A percentile compares a stretch with the other conserved stretches of the same genome.
Evolutionary conservation across 2,113 vertebrate genomes (phyloP).

Genomic region (Syngnathus typhle): DNA sequence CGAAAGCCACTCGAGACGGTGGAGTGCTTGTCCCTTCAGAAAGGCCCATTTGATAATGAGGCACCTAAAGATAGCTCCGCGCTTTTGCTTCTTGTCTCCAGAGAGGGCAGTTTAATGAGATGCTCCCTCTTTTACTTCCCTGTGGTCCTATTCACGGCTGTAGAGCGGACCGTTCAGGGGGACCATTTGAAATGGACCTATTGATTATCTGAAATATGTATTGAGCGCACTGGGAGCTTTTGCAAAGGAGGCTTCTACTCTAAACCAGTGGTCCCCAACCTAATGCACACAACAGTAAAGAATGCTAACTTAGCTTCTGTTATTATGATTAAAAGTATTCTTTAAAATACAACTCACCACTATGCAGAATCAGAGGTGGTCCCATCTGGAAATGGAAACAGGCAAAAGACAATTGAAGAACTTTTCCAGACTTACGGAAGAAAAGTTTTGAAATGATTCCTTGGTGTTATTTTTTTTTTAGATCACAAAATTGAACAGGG

Average conservation of each 20-base stretch:
- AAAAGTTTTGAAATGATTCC: background rate
- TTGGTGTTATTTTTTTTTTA: background rate
- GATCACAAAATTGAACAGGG: background rate
- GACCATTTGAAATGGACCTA: conserved; percentile 53
- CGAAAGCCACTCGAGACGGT: conserved; percentile 49
- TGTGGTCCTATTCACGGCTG: conserved; percentile 45
- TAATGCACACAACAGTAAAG: background rate
- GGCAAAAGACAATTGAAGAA: background rate
- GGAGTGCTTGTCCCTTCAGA: conserved; percentile 48
- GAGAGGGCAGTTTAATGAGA: conserved; percentile 56
- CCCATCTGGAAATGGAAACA: background rate
- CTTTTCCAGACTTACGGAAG: background rate
- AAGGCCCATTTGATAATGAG: conserved; percentile 58
- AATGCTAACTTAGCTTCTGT: background rate
- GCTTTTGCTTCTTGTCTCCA: conserved; percentile 42
- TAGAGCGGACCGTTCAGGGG: conserved; percentile 16
- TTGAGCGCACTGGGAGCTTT: conserved; percentile 23
- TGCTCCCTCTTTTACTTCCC: conserved; percentile 40
- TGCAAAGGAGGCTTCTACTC: conserved; percentile 24
- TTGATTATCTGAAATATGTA: conserved; percentile 66
- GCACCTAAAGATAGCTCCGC: conserved; percentile 46
- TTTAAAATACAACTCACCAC: background rate
- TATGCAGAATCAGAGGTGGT: background rate
- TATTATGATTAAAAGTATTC: background rate
- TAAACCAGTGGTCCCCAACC: background rate